Conservation (phyloP, 1,140 invertebrate genomes). For the Papilio machaon region DNA sequence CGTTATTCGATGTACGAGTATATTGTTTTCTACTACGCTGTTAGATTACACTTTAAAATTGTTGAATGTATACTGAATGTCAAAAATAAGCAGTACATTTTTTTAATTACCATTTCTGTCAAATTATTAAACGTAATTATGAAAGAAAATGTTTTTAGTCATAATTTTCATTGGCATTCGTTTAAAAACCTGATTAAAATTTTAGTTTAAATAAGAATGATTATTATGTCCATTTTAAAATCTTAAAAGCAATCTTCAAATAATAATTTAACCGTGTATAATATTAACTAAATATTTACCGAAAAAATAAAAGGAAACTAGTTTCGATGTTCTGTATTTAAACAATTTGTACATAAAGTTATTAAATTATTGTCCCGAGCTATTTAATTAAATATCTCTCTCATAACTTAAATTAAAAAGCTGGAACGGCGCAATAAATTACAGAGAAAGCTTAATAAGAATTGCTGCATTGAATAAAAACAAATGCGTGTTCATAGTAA, state of each 20-base stretch:
- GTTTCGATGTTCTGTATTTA: background rate
- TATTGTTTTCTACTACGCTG: conserved; percentile 1
- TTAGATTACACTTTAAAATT: background rate
- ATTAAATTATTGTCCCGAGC: background rate
- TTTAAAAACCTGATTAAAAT: too few relatives aligned
- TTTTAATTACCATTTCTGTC: too few relatives aligned
- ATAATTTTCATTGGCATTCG: too few relatives aligned
- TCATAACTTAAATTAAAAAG: conserved; percentile 4
- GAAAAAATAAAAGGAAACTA: background rate
- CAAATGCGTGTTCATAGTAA: background rate
- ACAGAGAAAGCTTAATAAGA: conserved; percentile 18
- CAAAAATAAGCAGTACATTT: background rate
- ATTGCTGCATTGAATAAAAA: background rate
- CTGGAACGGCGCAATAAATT: conserved; percentile 1
- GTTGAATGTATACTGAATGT: too few relatives aligned
- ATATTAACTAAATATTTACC: too few relatives aligned
- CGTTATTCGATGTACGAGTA: conserved; percentile 10
- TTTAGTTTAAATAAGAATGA: too few relatives aligned
- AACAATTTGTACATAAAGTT: background rate
- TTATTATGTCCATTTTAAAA: too few relatives aligned
- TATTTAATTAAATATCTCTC: background rate
- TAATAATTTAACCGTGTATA: too few relatives aligned
- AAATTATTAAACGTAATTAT: too few relatives aligned
- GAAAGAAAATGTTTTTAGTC: too few relatives aligned
- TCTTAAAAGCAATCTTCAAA: too few relatives aligned